Evolutionary conservation across 2,113 vertebrate species (phyloP).

Genomic region (Bolborhynchus lineola): DNA sequence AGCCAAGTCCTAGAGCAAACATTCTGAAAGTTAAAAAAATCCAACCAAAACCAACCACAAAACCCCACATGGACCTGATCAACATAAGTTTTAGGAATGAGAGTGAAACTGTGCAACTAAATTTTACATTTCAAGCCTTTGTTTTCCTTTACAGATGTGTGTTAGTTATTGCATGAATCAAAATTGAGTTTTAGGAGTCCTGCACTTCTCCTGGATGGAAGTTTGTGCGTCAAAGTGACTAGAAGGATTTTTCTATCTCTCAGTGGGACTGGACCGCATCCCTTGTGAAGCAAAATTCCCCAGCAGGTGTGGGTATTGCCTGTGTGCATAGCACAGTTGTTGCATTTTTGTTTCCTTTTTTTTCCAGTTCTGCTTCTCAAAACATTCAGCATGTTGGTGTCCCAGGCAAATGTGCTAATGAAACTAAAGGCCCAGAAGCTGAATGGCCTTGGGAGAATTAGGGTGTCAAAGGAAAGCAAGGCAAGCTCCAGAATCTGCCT

Average conservation of each 20-base stretch:
- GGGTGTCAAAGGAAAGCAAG: neutral
- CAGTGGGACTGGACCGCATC: neutral
- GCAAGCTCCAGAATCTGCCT: neutral
- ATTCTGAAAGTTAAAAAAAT: neutral
- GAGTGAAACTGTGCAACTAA: neutral
- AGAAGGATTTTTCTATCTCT: neutral
- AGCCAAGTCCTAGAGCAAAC: neutral
- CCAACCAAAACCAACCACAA: neutral
- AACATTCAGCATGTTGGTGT: neutral
- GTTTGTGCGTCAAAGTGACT: neutral
- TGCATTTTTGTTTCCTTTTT: neutral
- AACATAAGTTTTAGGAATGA: neutral
- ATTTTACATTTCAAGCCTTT: neutral
- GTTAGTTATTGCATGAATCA: neutral
- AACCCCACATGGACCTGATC: accelerated
- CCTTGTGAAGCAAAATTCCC: neutral
- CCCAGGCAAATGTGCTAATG: neutral
- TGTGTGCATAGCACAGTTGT: neutral
- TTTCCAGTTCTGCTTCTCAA: neutral
- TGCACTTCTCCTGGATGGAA: neutral
- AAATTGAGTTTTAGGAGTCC: neutral
- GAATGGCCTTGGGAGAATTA: neutral
- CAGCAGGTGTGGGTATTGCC: neutral
- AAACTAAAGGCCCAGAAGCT: neutral
- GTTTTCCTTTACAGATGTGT: neutral